phyloP scores from a whole-genome alignment of 2,797 vertebrate genomes.

The Notolabrus celidotus region DNA sequence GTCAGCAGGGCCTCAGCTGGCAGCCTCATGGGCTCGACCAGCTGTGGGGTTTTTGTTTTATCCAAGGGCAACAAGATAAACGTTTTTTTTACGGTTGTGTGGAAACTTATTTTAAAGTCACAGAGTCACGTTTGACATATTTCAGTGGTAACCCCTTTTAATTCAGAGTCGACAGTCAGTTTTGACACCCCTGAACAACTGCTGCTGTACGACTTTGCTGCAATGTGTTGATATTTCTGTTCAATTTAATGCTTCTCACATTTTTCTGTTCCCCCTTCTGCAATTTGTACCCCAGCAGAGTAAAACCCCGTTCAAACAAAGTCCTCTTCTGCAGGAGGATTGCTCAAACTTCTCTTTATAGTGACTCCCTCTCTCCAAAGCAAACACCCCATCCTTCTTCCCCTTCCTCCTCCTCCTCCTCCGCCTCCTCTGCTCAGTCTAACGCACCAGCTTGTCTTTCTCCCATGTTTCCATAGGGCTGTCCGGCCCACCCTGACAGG shows the following conservation, averaged over 20 bases:
- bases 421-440: slow-evolving; percentile 53
- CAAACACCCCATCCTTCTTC: slow-evolving; percentile 2
- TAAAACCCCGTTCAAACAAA: neutral
- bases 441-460: slow-evolving; percentile 80
- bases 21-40: neutral
- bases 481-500: slow-evolving; percentile 84
- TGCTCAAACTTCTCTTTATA: slow-evolving; percentile 16
- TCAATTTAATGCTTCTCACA: slow-evolving; percentile 44
- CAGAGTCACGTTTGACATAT: neutral
- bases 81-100: neutral
- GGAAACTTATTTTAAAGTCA: too few species aligned
- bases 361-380: slow-evolving; percentile 42
- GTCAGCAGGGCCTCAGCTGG: neutral
- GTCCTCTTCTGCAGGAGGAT: slow-evolving; percentile 31
- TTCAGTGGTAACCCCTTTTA: slow-evolving; percentile 3
- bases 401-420: slow-evolving; percentile 3
- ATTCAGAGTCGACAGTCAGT: neutral
- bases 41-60: neutral
- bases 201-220: slow-evolving; percentile 68
- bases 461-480: slow-evolving; percentile 82
- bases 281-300: slow-evolving; percentile 14
- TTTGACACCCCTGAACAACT: slow-evolving; percentile 21
- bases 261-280: slow-evolving; percentile 38
- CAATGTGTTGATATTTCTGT: slow-evolving; percentile 58
- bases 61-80: neutral